Evolutionary conservation across 2,888 invertebrate genomes (phyloP).

Genomic region (Muschampia plurimacula): DNA sequence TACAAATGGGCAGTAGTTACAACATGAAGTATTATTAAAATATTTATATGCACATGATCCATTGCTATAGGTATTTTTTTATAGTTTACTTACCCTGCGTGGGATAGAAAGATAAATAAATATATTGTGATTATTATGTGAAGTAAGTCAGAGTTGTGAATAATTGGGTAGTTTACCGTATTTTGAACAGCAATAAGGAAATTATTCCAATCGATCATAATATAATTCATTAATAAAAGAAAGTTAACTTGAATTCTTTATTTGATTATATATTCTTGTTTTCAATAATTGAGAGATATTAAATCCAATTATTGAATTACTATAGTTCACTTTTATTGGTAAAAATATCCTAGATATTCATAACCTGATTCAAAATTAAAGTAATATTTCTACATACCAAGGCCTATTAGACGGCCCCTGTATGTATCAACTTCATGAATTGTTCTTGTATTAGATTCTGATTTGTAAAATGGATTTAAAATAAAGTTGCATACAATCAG

Average conservation of each 20-base stretch:
- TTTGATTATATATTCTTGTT: too few relatives aligned
- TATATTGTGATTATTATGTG: not conserved
- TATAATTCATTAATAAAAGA: not conserved
- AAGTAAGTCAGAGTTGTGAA: not conserved
- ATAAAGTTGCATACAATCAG: conserved; percentile 24
- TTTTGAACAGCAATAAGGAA: not conserved
- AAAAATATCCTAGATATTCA: not conserved
- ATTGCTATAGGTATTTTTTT: not conserved
- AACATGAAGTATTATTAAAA: conserved; percentile 30
- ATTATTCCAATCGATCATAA: not conserved
- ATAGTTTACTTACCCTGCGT: conserved; percentile 1
- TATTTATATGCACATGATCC: conserved; percentile 12
- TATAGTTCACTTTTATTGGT: too few relatives aligned
- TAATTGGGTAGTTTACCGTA: conserved; percentile 3
- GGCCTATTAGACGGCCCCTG: conserved; percentile 20
- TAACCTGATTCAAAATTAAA: not conserved
- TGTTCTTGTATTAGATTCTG: conserved; percentile 6
- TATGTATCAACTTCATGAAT: conserved; percentile 16
- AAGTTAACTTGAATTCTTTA: too few relatives aligned
- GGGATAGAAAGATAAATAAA: not conserved
- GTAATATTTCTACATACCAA: not conserved
- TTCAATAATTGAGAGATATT: too few relatives aligned
- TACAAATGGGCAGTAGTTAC: conserved; percentile 20
- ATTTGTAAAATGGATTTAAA: conserved; percentile 19
- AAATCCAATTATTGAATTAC: too few relatives aligned